Conservation (phyloP, 1,140 invertebrate species). For the Zaprionus nigranus region DNA sequence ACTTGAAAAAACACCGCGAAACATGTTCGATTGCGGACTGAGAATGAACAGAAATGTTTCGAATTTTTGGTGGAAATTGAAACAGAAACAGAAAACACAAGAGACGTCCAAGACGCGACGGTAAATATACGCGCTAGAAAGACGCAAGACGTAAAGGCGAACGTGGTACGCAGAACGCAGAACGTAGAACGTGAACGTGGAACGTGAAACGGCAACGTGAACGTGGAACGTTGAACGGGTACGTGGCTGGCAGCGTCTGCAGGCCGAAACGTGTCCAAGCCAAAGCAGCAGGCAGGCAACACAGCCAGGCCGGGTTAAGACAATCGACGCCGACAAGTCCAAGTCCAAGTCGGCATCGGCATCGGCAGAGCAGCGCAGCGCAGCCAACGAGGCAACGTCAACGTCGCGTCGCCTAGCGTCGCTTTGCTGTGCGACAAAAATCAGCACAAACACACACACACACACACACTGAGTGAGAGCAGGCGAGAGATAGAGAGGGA, state of each 20-base stretch:
- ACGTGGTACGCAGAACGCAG: conserved; percentile 4
- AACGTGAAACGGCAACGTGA: conserved; percentile 43
- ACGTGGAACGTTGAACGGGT: conserved; percentile 60
- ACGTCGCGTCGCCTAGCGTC: conserved; percentile 7
- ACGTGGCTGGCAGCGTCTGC: conserved; percentile 50
- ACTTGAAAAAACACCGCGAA: conserved; percentile 11
- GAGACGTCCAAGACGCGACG: conserved; percentile 12
- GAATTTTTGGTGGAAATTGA: background rate
- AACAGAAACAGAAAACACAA: background rate
- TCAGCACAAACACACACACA: conserved; percentile 14
- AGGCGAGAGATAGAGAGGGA: background rate
- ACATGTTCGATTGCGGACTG: background rate
- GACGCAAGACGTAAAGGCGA: background rate
- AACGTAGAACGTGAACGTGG: conserved; percentile 27
- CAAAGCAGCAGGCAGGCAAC: conserved; percentile 70
- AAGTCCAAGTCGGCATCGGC: conserved; percentile 43
- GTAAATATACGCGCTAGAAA: conserved; percentile 15
- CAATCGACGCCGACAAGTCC: conserved; percentile 53
- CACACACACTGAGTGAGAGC: background rate
- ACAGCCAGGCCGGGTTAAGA: conserved; percentile 66
- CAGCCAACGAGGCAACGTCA: conserved; percentile 8
- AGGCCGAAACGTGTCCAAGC: conserved; percentile 74
- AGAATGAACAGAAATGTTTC: too few relatives aligned
- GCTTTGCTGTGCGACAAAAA: conserved; percentile 49
- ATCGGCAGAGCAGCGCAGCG: conserved; percentile 18